Evolutionary conservation across 2,113 vertebrate genomes (phyloP), one percentile per base, ranked within the genome.

Genomic region (Oophaga pumilio): DNA sequence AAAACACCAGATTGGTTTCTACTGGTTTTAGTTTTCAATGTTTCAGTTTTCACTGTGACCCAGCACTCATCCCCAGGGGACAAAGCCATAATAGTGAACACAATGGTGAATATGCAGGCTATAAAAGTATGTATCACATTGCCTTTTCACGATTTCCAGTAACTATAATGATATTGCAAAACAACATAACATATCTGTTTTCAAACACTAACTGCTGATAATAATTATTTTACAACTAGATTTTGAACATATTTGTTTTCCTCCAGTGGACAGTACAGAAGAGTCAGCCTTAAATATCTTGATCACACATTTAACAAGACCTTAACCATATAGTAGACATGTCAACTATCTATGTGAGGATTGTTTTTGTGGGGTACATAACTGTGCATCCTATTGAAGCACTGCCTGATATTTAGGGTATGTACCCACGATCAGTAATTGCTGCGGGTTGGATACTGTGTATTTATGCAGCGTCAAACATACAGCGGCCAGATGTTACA

Each of bases 1-100:
- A 74, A 76, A 89, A 76, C 76, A n/a, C 84, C 81, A 52, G 13
- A 85, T n/a, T 68, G 57, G 43, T 60, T 80, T 64, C 53, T 88
- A 49, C 49, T 49, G 62, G 86, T 28, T 24, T 68, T 83, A 33
- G 57, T 81, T 90, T 78, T 17, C 49, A 28, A 15, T 57, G 49
- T 81, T 62, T 60, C 60, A 22, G 18, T n/a, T 64, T 53, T 86
- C 59, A 82, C 85, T 0, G 49, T 68, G 74, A 82, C 76, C 80
- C 66, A 14, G 57, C n/a, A 60, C 74, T 64, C 53, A 78, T 78
- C 62, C 64, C 12, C 9, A 13, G 17, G 14, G 18, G 69, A 57
- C 81, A 77, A 26, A 82, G 66, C 18, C 56, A 87, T 69, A 76
- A 87, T 87, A 20, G 69, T 50, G 69, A 82, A 52, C 50, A 82